Evolutionary conservation across 2,888 invertebrate species (phyloP), one percentile per base, ranked within the genome.

Genomic region (Callosobruchus maculatus): DNA sequence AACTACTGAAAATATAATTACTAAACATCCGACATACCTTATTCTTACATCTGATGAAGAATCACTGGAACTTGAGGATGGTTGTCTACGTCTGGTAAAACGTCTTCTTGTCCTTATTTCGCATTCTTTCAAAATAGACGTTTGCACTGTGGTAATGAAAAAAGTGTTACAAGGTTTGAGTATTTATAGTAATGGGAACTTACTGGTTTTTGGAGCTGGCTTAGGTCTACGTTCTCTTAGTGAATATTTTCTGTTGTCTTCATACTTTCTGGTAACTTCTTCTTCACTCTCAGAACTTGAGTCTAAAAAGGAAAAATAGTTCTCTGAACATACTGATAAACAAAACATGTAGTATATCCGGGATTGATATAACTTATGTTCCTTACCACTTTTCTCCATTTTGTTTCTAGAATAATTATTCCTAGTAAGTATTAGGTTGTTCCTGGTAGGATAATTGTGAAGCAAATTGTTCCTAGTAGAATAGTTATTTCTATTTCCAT

Each of bases 141-240:
- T 78, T 80, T 82, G 81, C 78, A 82, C 82, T 82, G 73, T 49
- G 79, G 76, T 70, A 66, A 74, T 22, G 9, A 71, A 22, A 69
- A 67, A 67, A 70, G 20, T 26, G 26, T 26, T 26, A 26, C 26
- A 26, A 4, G 26, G 7, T 26, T 2, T 26, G 3, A 26, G 26
- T 26, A 26, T 26, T n/a, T 26, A 26, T 26, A 4, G 2, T 22
- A 68, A n/a, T 67, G n/a, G 20, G 22, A 72, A 79, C 80, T 80
- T 80, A 84, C 83, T 84, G 68, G 78, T 77, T 79, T 83, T 82
- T 22, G 82, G 82, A 18, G 82, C 80, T 13, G 81, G 82, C 80
- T 86, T 87, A 20, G 85, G 84, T 18, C 80, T 78, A 70, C 87
- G 80, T 70, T 85, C 81, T 73, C 87, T 81, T 70, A 87, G 79